Conservation (phyloP, 2,888 invertebrate genomes). For the Drosophila meridionalis region DNA sequence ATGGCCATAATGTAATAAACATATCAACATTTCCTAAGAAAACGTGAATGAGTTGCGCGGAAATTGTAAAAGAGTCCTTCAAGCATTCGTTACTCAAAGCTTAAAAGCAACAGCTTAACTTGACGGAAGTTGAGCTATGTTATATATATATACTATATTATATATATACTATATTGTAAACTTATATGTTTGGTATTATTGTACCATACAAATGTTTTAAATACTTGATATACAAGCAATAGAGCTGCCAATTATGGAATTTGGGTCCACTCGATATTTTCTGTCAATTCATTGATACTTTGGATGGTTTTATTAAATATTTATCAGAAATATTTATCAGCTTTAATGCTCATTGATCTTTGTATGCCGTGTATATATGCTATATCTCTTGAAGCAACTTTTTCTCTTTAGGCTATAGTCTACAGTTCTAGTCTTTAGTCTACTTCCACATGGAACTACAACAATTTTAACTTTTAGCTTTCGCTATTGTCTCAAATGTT, state of each 20-base stretch:
- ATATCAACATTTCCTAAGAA: neutral
- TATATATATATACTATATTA: too few species aligned
- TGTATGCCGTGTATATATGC: too few species aligned
- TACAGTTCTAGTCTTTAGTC: neutral
- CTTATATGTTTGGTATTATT: too few species aligned
- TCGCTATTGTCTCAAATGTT: conserved; percentile 19
- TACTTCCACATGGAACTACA: neutral
- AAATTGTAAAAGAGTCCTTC: neutral
- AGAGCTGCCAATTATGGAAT: too few species aligned
- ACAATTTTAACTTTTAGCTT: conserved; percentile 2
- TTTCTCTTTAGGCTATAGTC: neutral
- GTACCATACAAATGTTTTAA: too few species aligned
- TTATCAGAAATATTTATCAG: too few species aligned
- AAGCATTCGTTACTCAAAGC: neutral
- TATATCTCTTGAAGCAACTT: neutral
- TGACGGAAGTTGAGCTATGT: neutral
- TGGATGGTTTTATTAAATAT: too few species aligned
- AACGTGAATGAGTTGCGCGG: neutral
- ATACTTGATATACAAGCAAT: too few species aligned
- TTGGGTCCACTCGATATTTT: too few species aligned
- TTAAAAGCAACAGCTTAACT: neutral
- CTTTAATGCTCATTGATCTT: too few species aligned
- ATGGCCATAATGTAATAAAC: neutral
- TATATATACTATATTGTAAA: too few species aligned
- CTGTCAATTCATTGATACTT: too few species aligned